Base-by-base conservation (phyloP, 2,113 vertebrate species). In the Oreochromis tanganicae region DNA sequence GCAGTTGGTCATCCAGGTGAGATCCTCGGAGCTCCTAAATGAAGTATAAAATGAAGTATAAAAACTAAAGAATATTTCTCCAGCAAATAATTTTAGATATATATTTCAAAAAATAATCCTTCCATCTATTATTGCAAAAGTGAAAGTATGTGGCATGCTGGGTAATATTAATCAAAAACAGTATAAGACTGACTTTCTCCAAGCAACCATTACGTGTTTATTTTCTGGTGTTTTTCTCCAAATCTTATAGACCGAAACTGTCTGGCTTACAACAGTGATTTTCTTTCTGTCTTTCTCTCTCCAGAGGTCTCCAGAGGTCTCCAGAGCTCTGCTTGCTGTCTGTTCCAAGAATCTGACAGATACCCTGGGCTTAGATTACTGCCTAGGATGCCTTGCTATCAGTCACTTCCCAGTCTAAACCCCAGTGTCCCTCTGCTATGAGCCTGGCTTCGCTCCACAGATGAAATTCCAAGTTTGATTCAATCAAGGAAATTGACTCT, bases 311-410 rank as follows among this genome's bases (percentile, higher is more conserved):
- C 66, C 21, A n/a, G n/a, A n/a, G n/a, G n/a, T n/a, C n/a, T n/a
- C n/a, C 12, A 10, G 54, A 59, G 82, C 75, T 85, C 24, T 57
- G 24, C 43, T 68, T 29, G 36, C 56, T 61, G 82, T 48, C 86
- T 32, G 12, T 48, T 93, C 88, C 93, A 92, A 85, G 50, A 73
- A 81, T 78, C 81, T 80, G 88, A 92, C 88, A 86, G 92, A 84
- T 85, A 85, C 73, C 57, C 86, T 43, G 81, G 81, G 81, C 63
- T 92, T 82, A 91, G 84, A 93, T 93, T 89, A 89, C 85, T 68
- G 83, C 83, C 83, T 56, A 36, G 55, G 84, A 89, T 88, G 81
- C 84, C 17, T 13, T 36, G 55, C 85, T 83, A 89, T 92, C 90
- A 91, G 85, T 89, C 88, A 89, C 87, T 78, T 90, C 87, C 87